These are phyloP conservation scores for Eulemur coronatus DNA, from an alignment of 2,797 vertebrate genomes.

Conservation along the genomic window DNA sequence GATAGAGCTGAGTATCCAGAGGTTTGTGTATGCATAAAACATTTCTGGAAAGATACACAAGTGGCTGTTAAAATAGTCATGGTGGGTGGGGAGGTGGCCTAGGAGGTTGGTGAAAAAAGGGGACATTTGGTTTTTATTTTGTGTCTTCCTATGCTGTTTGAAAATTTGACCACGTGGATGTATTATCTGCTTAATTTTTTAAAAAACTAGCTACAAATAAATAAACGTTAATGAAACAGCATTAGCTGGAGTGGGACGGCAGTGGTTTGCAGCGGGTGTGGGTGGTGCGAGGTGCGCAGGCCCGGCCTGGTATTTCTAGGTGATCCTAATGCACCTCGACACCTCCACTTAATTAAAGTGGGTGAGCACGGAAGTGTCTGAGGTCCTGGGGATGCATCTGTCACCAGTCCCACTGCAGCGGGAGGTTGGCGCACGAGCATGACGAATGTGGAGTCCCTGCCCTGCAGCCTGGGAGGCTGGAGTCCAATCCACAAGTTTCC, in stretches of 20 bases:
- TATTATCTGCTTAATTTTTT: background rate
- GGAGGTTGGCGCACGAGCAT: background rate
- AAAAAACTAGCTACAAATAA: background rate
- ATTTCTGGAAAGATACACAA: background rate
- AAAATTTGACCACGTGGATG: background rate
- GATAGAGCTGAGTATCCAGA: background rate
- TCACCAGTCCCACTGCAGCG: background rate
- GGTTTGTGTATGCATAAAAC: background rate
- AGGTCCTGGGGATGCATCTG: accelerated
- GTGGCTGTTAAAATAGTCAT: background rate
- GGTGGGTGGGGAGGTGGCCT: background rate
- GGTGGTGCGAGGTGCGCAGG: background rate
- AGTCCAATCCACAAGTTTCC: background rate
- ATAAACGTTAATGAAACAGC: background rate
- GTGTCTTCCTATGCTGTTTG: background rate
- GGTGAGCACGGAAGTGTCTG: background rate
- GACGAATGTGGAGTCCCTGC: accelerated
- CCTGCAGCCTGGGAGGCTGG: no score
- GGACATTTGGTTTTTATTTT: background rate
- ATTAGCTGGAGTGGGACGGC: background rate
- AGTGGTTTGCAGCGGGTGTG: accelerated
- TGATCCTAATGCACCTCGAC: background rate
- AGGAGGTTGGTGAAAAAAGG: background rate
- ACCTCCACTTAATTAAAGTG: background rate
- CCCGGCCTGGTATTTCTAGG: background rate